phyloP scores from a whole-genome alignment of 2,888 invertebrate genomes.

The Thecophora atra region DNA sequence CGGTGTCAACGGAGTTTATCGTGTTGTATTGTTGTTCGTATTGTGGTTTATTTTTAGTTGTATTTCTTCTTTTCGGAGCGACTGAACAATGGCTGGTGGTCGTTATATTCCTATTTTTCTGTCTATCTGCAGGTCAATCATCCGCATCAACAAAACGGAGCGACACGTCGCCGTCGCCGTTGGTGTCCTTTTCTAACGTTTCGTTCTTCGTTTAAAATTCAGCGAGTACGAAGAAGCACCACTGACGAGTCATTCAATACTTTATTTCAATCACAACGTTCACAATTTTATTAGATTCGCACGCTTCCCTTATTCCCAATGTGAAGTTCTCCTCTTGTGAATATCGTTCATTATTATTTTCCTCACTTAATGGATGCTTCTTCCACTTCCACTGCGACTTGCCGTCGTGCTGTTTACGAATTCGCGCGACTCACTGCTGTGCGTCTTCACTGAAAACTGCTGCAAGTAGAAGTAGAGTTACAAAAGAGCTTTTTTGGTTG shows the following conservation, averaged over 20 bases:
- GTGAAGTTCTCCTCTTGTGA: background rate
- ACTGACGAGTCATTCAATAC: no score
- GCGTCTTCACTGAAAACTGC: conserved; percentile 23
- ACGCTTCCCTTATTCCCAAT: background rate
- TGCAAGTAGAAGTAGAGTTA: conserved; percentile 16
- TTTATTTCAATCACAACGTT: background rate
- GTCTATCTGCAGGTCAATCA: background rate
- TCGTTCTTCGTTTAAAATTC: background rate
- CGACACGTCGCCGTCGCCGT: background rate
- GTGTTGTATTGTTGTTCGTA: background rate
- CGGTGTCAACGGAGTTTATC: background rate
- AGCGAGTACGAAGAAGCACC: no score
- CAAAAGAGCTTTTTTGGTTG: conserved; percentile 22
- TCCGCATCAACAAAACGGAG: no score
- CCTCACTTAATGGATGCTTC: conserved; percentile 3
- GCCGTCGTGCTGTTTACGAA: background rate
- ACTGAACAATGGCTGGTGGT: background rate
- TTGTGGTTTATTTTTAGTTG: background rate
- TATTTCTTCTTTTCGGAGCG: background rate
- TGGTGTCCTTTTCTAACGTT: background rate
- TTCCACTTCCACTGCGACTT: background rate
- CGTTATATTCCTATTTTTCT: background rate
- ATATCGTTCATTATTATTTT: conserved; percentile 12
- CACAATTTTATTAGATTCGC: background rate
- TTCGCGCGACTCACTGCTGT: conserved; percentile 8